Conservation (phyloP, 2,113 vertebrate genomes). For the Cavia porcellus region DNA sequence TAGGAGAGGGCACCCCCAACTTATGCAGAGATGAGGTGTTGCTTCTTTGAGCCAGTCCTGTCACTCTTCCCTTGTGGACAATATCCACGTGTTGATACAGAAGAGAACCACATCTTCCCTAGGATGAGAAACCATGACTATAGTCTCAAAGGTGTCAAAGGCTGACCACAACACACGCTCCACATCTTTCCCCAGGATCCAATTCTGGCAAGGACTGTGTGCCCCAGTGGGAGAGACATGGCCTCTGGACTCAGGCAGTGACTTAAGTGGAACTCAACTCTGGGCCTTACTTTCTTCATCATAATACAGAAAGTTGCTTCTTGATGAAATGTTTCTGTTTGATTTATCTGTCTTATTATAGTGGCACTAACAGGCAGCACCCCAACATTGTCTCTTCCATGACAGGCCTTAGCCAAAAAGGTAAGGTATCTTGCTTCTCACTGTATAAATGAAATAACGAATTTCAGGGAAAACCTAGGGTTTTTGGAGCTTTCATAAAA, state of each 20-base stretch:
- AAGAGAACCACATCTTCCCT: neutral
- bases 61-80: neutral
- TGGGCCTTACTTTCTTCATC: neutral
- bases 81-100: neutral
- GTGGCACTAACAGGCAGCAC: neutral
- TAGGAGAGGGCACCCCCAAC: neutral
- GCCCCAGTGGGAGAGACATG: neutral
- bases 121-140: neutral
- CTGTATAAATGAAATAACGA: neutral
- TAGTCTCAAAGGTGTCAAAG: neutral
- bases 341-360: neutral
- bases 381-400: neutral
- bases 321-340: neutral
- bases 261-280: neutral
- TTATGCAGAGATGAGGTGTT: conserved; percentile 4
- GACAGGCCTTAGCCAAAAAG: neutral
- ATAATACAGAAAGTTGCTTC: neutral
- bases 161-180: neutral
- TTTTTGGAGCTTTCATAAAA: neutral
- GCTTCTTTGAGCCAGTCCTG: neutral
- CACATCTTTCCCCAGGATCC: neutral
- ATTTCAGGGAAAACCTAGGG: neutral
- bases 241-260: neutral
- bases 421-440: neutral
- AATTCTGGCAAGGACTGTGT: neutral